phyloP scores from a whole-genome alignment of 2,797 vertebrate species.

The Melanotaenia boesemani region DNA sequence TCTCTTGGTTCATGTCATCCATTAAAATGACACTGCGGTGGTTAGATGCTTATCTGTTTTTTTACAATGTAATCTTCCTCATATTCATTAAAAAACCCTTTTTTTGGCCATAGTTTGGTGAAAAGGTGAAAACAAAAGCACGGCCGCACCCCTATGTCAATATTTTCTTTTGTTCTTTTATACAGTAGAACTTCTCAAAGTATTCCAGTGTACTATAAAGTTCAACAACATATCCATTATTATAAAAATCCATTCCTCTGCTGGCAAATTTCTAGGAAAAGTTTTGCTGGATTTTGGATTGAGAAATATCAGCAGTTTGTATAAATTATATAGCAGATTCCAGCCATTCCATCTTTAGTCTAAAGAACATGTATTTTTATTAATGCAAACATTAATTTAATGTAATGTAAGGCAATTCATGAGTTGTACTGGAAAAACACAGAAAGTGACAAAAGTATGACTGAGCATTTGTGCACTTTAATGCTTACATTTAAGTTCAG shows the following conservation, averaged over 20 bases:
- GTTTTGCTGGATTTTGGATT: neutral
- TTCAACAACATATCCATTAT: neutral
- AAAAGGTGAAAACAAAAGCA: neutral
- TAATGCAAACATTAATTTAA: too few relatives aligned
- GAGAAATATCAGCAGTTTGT: neutral
- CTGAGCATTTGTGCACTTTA: too few relatives aligned
- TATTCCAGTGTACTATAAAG: neutral
- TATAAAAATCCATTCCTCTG: neutral
- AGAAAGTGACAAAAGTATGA: neutral
- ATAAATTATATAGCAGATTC: neutral
- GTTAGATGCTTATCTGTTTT: neutral
- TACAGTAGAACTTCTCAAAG: neutral
- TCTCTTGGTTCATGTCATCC: constrained; percentile 6
- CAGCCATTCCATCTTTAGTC: neutral
- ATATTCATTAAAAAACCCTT: neutral
- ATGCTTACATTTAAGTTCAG: too few relatives aligned
- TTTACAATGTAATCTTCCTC: neutral
- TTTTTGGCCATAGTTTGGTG: neutral
- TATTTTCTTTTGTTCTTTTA: neutral
- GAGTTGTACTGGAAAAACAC: neutral
- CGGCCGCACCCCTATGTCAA: neutral
- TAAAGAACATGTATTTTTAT: neutral
- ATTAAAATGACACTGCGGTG: constrained; percentile 2
- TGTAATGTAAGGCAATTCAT: neutral
- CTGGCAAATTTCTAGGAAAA: neutral